Evolutionary conservation across 2,113 vertebrate species (phyloP), one percentile per base, ranked within the genome.

Genomic region (Cnemophilus loriae): DNA sequence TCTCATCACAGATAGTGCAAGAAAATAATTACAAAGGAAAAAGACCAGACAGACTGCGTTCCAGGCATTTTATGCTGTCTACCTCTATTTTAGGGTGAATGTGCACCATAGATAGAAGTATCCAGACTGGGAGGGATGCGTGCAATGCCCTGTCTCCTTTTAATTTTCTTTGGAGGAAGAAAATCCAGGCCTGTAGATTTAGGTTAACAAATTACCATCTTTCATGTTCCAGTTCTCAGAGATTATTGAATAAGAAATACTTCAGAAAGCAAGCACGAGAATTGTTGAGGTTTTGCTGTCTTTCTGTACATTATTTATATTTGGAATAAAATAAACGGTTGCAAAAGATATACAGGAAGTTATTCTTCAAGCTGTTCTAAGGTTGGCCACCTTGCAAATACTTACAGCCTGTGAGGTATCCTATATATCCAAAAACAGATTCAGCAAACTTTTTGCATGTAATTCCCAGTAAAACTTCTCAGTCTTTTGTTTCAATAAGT

Each of bases 11-110:
- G 84, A 77, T 65, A 86, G 88, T 37, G 39, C 52, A 90, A 84
- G 63, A 86, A 92, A 95, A 90, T 94, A 95, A 92, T 94, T 68
- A 70, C 1, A 9, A 65, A 50, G 50, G 9, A 44, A 95, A 63
- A 68, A 90, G 50, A 53, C 49, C 77, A 91, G 92, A 85, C 84
- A 50, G 93, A 55, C 82, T 88, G 56, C 7, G 1, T 95, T 96
- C 79, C 93, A 93, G 82, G 79, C 85, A 68, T 94, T 84, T 93
- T 86, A 26, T 88, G 27, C 76, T 94, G 85, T 96, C 95, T 96
- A 93, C 65, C 82, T 95, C 92, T 96, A 90, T 96, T 94, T 92
- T 84, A 44, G 92, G 56, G 23, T 37, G 41, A 80, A 59, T 0
- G 6, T 49, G 28, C 64, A 46, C 37, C 37, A 30, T 10, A 92